phyloP scores from a whole-genome alignment of 2,888 invertebrate species.

The Leptothorax acervorum region DNA sequence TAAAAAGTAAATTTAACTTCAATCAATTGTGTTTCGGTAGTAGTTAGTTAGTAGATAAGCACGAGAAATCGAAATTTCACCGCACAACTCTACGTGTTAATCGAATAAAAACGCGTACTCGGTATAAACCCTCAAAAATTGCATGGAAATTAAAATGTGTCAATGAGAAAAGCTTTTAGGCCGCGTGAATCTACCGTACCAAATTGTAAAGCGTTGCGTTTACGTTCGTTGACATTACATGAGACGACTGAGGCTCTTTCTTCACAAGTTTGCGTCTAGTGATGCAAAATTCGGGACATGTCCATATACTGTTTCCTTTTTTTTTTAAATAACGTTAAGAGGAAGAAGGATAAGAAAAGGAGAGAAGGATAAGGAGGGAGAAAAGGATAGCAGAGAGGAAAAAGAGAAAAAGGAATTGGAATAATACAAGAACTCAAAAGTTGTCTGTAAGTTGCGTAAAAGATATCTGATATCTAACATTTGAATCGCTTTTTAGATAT shows the following conservation, averaged over 20 bases:
- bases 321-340: not conserved
- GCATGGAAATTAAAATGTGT: conserved; percentile 73
- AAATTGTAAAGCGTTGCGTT: conserved; percentile 65
- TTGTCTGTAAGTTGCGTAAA: not conserved
- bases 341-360: not conserved
- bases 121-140: conserved; percentile 69
- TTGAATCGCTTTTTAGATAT: not conserved
- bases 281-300: conserved; percentile 27
- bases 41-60: conserved; percentile 71
- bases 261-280: conserved; percentile 34
- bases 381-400: not conserved
- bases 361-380: not conserved
- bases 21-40: conserved; percentile 61
- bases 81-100: conserved; percentile 78
- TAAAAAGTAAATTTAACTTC: conserved; percentile 12
- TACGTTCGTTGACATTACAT: conserved; percentile 42
- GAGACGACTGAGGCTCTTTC: conserved; percentile 40
- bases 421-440: conserved; percentile 13
- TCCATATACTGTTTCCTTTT: conserved; percentile 5
- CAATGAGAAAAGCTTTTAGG: conserved; percentile 73
- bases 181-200: conserved; percentile 68
- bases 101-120: conserved; percentile 77
- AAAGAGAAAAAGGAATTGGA: not conserved
- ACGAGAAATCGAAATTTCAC: conserved; percentile 72
- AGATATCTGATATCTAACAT: not conserved